Percentiles rank a stretch among this genome's conserved stretches.
Conservation (phyloP, 2,113 vertebrate species). For the Apistogramma diplotaenia region DNA sequence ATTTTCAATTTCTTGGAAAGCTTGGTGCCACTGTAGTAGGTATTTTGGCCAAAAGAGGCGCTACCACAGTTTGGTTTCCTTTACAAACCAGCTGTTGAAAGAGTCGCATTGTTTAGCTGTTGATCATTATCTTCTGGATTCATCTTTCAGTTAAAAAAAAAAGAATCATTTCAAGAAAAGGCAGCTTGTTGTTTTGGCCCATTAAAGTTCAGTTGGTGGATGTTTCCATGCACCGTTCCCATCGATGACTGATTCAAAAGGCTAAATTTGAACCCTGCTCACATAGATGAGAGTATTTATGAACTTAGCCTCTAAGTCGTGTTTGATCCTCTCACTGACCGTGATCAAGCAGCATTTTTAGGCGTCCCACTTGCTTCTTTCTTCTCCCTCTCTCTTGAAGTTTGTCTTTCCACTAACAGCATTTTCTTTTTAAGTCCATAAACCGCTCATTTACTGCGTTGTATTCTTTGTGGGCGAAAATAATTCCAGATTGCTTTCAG, state of each 20-base stretch:
- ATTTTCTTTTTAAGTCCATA: slow-evolving; percentile 25
- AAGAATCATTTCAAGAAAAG: neutral
- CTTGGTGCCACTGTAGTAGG: neutral
- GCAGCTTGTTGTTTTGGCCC: neutral
- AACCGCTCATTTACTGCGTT: slow-evolving; percentile 32
- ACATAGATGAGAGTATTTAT: neutral
- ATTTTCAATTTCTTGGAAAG: neutral
- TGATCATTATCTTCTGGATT: neutral
- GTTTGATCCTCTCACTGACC: neutral
- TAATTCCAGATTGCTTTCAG: slow-evolving; percentile 50
- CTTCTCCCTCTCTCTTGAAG: neutral
- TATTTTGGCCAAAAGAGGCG: neutral
- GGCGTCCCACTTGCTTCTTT: neutral
- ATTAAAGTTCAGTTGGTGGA: neutral
- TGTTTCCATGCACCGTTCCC: neutral
- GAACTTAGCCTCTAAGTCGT: neutral
- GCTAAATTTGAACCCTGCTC: neutral
- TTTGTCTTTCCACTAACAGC: neutral
- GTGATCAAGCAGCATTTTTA: slow-evolving; percentile 1
- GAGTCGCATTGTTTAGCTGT: neutral
- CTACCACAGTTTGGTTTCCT: neutral
- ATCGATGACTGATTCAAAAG: neutral
- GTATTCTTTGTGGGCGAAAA: slow-evolving; percentile 23
- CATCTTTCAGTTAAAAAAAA: neutral
- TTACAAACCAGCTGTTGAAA: neutral